Conservation (phyloP, 2,113 vertebrate genomes). For the Myocastor coypus region DNA sequence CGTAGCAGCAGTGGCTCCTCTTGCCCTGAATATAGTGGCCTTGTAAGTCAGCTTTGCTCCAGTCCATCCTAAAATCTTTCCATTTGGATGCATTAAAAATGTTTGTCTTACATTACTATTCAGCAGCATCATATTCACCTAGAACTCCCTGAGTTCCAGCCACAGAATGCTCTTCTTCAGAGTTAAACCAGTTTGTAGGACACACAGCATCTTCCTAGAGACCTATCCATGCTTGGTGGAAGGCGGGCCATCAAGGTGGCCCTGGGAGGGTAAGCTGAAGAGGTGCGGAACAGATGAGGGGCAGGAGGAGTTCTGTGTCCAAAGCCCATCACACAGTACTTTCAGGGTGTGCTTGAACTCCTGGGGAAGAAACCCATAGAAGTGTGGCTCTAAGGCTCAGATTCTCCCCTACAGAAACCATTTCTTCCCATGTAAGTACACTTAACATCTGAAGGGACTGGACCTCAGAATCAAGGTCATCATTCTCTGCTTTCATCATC, state of each 20-base stretch:
- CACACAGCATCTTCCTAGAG: not conserved
- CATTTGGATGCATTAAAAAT: not conserved
- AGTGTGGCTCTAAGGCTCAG: not conserved
- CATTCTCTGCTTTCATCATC: not conserved
- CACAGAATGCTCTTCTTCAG: not conserved
- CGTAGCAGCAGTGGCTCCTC: not conserved
- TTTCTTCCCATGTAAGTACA: not conserved
- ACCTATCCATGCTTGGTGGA: not conserved
- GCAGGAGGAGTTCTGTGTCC: not conserved
- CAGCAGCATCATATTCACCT: not conserved
- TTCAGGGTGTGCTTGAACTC: rapidly evolving
- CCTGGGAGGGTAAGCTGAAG: not conserved
- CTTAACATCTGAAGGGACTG: not conserved
- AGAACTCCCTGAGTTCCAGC: not conserved
- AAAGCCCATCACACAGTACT: not conserved
- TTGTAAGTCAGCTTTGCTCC: not conserved
- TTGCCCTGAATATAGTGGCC: not conserved
- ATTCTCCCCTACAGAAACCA: not conserved
- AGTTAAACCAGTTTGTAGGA: not conserved
- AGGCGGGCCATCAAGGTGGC: not conserved
- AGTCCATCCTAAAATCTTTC: not conserved
- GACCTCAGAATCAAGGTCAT: not conserved
- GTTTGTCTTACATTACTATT: not conserved
- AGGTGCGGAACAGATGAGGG: not conserved
- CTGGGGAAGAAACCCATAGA: not conserved